Evolutionary conservation across 2,888 invertebrate genomes (phyloP).

Genomic region (Pilophorus perplexus): DNA sequence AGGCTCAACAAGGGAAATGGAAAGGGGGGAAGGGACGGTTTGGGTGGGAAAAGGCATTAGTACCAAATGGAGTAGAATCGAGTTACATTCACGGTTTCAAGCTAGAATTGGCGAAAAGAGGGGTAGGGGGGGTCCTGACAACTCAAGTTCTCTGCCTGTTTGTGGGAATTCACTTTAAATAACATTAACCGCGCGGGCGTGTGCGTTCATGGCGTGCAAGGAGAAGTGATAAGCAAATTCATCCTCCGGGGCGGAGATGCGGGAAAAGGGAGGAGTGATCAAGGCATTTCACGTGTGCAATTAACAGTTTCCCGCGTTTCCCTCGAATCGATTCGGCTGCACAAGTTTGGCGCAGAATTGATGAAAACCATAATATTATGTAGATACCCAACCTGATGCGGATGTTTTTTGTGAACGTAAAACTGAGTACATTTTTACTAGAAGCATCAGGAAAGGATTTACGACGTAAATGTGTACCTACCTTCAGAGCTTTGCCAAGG

Average conservation of each 20-base stretch:
- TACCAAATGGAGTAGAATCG: slow-evolving; percentile 38
- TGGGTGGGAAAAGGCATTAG: slow-evolving; percentile 36
- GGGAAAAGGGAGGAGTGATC: slow-evolving; percentile 8
- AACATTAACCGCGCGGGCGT: slow-evolving; percentile 29
- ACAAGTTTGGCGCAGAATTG: slow-evolving; percentile 9
- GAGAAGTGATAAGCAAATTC: slow-evolving; percentile 27
- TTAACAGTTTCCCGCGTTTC: neutral
- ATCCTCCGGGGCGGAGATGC: slow-evolving; percentile 9
- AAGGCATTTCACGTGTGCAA: slow-evolving; percentile 26
- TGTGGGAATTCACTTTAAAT: slow-evolving; percentile 37
- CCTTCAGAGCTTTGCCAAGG: too few species aligned
- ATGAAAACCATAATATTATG: too few species aligned
- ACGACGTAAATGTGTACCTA: too few species aligned
- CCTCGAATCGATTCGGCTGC: slow-evolving; percentile 8
- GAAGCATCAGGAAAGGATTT: too few species aligned
- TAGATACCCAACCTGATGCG: too few species aligned
- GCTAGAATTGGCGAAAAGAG: too few species aligned
- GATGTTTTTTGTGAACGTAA: too few species aligned
- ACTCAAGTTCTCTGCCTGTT: slow-evolving; percentile 34
- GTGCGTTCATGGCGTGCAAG: slow-evolving; percentile 4
- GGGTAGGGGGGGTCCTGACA: too few species aligned
- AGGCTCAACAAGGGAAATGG: slow-evolving; percentile 14
- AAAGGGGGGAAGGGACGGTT: slow-evolving; percentile 7
- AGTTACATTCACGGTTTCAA: slow-evolving; percentile 34
- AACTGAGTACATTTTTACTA: too few species aligned